phyloP scores from a whole-genome alignment of 1,140 invertebrate species.

The Heliconius congener region DNA sequence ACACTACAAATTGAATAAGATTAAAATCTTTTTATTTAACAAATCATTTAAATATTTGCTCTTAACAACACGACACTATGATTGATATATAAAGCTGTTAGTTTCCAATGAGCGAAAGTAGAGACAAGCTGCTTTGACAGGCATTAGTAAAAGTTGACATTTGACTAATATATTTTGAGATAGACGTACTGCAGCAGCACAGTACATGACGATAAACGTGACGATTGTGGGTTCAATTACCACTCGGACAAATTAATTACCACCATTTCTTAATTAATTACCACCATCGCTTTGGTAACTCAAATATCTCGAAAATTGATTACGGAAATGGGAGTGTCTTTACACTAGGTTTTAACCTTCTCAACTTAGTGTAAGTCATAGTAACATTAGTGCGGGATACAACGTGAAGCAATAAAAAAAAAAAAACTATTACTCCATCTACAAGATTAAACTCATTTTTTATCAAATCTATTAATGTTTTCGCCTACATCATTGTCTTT shows the following conservation, averaged over 20 bases:
- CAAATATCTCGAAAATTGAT: too few relatives aligned
- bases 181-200: too few relatives aligned
- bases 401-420: too few relatives aligned
- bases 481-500: constrained; percentile 75
- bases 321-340: too few relatives aligned
- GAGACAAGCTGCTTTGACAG: not conserved
- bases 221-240: too few relatives aligned
- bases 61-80: constrained; percentile 66
- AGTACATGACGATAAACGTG: too few relatives aligned
- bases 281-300: too few relatives aligned
- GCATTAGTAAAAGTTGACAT: constrained; percentile 10
- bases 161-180: not conserved
- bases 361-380: too few relatives aligned
- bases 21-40: constrained; percentile 49
- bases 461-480: constrained; percentile 53
- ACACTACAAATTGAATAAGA: not conserved
- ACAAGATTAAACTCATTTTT: constrained; percentile 18
- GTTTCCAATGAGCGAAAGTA: constrained; percentile 3
- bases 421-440: not conserved
- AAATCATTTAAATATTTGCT: constrained; percentile 69
- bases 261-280: too few relatives aligned
- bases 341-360: too few relatives aligned
- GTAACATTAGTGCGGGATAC: too few relatives aligned
- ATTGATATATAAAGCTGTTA: constrained; percentile 46
- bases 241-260: too few relatives aligned